A percentile compares a stretch with the other conserved stretches of the same genome.
These are phyloP conservation scores for Melikaiella ostensackeni DNA, from an alignment of 2,888 invertebrate species.

Conservation along the genomic window DNA sequence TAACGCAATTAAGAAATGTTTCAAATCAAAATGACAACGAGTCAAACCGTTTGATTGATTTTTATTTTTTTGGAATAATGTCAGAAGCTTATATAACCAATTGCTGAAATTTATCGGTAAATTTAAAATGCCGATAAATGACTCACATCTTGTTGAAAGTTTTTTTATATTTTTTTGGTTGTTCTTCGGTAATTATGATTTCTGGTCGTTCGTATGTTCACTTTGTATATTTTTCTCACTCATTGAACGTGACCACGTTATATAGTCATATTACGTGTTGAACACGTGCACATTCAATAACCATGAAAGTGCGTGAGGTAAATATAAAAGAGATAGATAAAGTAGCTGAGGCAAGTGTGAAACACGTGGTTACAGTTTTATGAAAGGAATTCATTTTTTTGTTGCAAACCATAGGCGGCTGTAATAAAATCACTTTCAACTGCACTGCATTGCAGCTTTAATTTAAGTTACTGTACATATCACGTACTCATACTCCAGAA, in stretches of 20 bases:
- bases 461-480: too few species aligned
- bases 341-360: background rate
- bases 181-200: background rate
- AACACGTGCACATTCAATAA: slow-evolving; percentile 31
- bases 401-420: background rate
- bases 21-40: too few species aligned
- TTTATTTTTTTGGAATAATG: too few species aligned
- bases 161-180: background rate
- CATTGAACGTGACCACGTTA: slow-evolving; percentile 7
- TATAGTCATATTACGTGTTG: slow-evolving; percentile 19
- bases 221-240: background rate
- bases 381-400: slow-evolving; percentile 1
- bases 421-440: background rate
- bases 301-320: slow-evolving; percentile 3
- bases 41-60: too few species aligned
- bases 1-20: too few species aligned
- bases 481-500: too few species aligned
- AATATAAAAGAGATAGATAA: background rate
- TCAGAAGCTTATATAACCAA: too few species aligned
- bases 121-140: background rate
- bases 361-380: slow-evolving; percentile 8
- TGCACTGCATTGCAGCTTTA: background rate
- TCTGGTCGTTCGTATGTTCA: background rate
- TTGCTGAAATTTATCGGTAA: too few species aligned
- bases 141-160: background rate